Conservation (phyloP, 2,797 vertebrate genomes). For the Mormyrops boulengeri region DNA sequence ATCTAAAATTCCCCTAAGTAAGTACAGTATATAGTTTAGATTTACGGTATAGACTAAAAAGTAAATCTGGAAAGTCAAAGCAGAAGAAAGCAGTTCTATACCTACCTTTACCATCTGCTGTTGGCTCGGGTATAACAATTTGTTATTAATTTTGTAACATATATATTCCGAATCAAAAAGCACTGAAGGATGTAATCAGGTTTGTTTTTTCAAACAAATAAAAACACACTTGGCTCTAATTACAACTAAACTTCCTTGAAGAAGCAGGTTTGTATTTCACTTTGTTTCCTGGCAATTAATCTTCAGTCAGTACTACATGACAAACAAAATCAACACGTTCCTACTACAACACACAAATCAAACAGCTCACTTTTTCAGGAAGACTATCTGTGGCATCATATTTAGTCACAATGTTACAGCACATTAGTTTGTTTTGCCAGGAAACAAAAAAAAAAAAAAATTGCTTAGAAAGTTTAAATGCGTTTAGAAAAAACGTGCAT, state of each 20-base stretch:
- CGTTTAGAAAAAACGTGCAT: not conserved
- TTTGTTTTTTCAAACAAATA: not conserved
- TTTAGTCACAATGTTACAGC: not conserved
- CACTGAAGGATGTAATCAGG: not conserved
- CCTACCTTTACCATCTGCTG: not conserved
- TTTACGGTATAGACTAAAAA: not conserved
- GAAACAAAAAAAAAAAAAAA: not conserved
- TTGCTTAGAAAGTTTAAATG: not conserved
- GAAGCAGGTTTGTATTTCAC: not conserved
- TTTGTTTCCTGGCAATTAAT: not conserved
- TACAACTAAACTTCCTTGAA: not conserved
- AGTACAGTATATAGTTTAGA: not conserved
- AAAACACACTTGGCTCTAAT: not conserved
- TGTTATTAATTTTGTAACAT: not conserved
- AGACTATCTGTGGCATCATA: not conserved
- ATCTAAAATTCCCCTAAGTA: not conserved
- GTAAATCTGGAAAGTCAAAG: not conserved
- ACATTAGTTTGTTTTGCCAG: not conserved
- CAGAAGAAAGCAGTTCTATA: not conserved
- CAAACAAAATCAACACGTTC: not conserved
- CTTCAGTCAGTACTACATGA: not conserved
- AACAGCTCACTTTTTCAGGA: not conserved
- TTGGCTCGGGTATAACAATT: not conserved
- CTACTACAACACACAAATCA: not conserved
- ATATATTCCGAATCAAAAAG: not conserved